phyloP scores from a whole-genome alignment of 2,113 vertebrate genomes.

The Myotis brandtii region DNA sequence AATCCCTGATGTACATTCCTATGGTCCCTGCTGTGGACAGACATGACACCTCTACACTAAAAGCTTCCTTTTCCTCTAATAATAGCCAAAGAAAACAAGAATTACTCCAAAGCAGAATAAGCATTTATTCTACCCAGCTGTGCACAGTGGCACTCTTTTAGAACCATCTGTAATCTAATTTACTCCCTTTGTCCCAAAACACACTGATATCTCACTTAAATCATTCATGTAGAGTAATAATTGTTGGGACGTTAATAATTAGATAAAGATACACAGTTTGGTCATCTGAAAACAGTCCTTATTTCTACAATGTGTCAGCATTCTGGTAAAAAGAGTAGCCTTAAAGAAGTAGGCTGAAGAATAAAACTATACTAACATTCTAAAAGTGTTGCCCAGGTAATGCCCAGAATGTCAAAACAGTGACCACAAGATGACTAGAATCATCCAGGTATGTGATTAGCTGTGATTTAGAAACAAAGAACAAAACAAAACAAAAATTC shows the following conservation, averaged over 20 bases:
- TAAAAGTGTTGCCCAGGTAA: background rate
- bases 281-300: conserved; percentile 16
- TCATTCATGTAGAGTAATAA: background rate
- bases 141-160: background rate
- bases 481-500: background rate
- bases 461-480: background rate
- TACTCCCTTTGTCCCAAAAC: background rate
- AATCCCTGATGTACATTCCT: no score
- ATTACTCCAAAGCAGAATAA: background rate
- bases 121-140: background rate
- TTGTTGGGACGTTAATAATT: conserved; percentile 29
- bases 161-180: background rate
- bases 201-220: conserved; percentile 8
- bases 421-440: background rate
- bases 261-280: background rate
- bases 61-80: background rate
- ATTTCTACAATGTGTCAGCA: background rate
- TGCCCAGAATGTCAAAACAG: background rate
- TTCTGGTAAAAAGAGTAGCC: background rate
- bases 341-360: background rate
- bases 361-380: background rate
- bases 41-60: rapidly evolving
- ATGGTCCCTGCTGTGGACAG: background rate
- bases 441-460: background rate
- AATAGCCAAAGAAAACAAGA: background rate